These are phyloP conservation scores for Gryllus longicercus DNA, from an alignment of 2,888 invertebrate genomes.

Conservation along the genomic window DNA sequence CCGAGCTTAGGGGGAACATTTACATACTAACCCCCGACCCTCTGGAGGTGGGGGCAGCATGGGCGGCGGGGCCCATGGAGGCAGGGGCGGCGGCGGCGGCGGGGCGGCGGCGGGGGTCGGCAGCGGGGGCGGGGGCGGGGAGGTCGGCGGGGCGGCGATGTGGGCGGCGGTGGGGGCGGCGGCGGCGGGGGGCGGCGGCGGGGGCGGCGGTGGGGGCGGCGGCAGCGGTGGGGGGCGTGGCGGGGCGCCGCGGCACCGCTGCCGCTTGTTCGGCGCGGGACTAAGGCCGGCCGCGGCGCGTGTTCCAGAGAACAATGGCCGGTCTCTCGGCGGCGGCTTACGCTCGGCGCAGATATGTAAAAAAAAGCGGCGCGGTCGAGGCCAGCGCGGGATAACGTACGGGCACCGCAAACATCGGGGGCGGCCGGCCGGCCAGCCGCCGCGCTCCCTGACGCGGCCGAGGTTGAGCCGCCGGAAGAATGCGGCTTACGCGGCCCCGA, in stretches of 20 bases:
- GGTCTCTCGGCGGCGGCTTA: neutral
- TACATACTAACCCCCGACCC: neutral
- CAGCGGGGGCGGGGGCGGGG: neutral
- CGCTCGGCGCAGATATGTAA: neutral
- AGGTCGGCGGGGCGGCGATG: too few relatives aligned
- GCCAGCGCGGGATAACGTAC: neutral
- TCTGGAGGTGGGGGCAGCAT: neutral
- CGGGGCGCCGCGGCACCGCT: neutral
- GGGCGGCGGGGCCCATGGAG: neutral
- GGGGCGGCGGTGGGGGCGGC: neutral
- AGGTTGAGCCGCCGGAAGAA: too few relatives aligned
- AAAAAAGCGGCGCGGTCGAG: neutral
- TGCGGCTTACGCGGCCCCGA: too few relatives aligned
- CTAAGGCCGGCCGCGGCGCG: neutral
- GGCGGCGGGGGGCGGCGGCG: neutral
- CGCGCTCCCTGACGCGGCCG: too few relatives aligned
- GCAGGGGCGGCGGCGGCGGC: neutral
- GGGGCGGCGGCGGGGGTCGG: neutral
- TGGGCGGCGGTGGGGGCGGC: neutral
- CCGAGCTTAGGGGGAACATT: constrained; percentile 17
- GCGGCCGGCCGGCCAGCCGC: too few relatives aligned
- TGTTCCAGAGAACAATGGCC: neutral
- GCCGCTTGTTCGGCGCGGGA: neutral
- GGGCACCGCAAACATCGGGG: neutral
- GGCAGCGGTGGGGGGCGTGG: neutral